phyloP scores from a whole-genome alignment of 2,113 vertebrate genomes.

The Triplophysa dalaica region DNA sequence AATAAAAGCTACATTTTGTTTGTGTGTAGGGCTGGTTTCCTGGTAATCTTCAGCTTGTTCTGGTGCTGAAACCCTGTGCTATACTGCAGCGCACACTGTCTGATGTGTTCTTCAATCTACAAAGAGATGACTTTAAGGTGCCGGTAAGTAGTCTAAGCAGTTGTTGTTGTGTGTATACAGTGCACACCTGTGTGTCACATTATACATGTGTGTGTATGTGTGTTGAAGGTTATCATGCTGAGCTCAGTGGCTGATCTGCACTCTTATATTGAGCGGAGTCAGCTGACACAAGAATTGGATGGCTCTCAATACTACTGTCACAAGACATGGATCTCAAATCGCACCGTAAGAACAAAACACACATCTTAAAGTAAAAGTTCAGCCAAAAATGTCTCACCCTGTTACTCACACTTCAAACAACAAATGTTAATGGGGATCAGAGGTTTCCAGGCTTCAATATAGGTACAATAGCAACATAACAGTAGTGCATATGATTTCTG shows the following conservation, averaged over 20 bases:
- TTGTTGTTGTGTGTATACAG: neutral
- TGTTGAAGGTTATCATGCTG: conserved; percentile 92
- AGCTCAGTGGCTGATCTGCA: conserved; percentile 92
- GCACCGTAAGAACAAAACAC: conserved; percentile 80
- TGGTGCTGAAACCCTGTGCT: conserved; percentile 88
- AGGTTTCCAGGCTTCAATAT: too few species aligned
- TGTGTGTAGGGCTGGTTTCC: conserved; percentile 87
- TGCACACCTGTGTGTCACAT: neutral
- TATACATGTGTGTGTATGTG: neutral
- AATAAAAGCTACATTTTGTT: neutral
- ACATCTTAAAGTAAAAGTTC: neutral
- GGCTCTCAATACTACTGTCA: conserved; percentile 94
- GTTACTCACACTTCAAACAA: too few species aligned
- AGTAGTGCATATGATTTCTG: too few species aligned
- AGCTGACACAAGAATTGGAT: conserved; percentile 93
- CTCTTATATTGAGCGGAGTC: conserved; percentile 87
- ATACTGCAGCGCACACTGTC: conserved; percentile 88
- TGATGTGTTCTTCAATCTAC: conserved; percentile 88
- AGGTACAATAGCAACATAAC: too few species aligned
- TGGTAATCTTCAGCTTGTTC: conserved; percentile 90
- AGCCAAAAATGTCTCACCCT: neutral
- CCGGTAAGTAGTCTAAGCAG: conserved; percentile 79
- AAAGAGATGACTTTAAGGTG: conserved; percentile 96
- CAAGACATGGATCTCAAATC: conserved; percentile 87
- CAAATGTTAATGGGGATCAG: too few species aligned